phyloP scores from a whole-genome alignment of 2,797 vertebrate species.

The Rhabdomys pumilio region DNA sequence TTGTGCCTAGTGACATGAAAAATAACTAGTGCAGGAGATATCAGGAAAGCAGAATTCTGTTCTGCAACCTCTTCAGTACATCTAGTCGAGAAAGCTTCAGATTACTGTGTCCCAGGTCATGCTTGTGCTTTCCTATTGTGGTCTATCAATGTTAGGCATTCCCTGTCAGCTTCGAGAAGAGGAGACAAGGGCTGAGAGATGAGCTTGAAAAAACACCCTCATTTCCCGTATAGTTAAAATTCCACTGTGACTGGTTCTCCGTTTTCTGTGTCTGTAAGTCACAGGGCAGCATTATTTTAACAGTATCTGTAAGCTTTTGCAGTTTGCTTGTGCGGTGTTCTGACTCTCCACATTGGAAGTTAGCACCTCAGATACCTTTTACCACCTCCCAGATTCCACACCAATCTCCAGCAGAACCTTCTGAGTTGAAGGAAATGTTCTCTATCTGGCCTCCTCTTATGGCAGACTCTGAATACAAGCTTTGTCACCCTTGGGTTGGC shows the following conservation, averaged over 20 bases:
- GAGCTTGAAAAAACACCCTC: not conserved
- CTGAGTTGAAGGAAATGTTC: not conserved
- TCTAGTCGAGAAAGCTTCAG: not conserved
- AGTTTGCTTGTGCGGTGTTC: not conserved
- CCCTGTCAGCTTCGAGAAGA: not conserved
- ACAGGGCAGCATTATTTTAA: not conserved
- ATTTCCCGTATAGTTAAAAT: not conserved
- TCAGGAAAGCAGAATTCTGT: not conserved
- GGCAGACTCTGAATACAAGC: not conserved
- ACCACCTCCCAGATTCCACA: too few species aligned
- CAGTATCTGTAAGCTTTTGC: not conserved
- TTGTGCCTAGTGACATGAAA: not conserved
- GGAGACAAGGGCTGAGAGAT: not conserved
- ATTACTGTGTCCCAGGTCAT: fast-evolving
- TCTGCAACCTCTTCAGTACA: not conserved
- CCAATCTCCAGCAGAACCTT: not conserved
- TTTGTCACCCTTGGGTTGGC: not conserved
- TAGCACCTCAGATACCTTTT: not conserved
- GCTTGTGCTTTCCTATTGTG: not conserved
- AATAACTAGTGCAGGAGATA: not conserved
- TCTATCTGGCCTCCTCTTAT: not conserved
- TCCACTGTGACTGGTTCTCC: not conserved
- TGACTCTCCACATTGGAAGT: not conserved
- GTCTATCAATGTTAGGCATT: not conserved
- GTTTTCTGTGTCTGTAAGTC: not conserved